Evolutionary conservation across 2,888 invertebrate genomes (phyloP).

Genomic region (Tipula helvola): DNA sequence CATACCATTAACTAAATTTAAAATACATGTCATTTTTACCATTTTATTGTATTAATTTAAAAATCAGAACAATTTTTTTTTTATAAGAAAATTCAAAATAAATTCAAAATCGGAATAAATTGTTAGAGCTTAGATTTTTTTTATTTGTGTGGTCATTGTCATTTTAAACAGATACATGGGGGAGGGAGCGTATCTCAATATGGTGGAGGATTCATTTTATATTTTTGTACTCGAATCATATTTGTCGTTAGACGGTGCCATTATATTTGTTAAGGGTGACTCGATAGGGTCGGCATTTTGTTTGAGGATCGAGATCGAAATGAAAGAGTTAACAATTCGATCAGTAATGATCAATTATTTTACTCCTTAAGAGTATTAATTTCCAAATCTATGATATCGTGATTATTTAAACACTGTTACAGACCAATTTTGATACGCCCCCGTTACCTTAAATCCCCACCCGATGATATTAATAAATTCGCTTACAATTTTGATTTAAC

Average conservation of each 20-base stretch:
- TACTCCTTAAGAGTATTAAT: no score
- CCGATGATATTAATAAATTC: not conserved
- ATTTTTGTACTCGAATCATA: not conserved
- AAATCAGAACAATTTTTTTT: not conserved
- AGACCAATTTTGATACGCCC: not conserved
- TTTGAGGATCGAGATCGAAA: no score
- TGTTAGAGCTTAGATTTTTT: not conserved
- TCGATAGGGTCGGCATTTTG: no score
- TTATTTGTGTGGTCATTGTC: not conserved
- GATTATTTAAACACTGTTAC: no score
- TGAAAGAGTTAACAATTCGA: no score
- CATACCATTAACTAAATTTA: not conserved
- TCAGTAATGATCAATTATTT: no score
- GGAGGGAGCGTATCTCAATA: not conserved
- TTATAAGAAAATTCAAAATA: not conserved
- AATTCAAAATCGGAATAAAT: not conserved
- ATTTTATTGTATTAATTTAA: not conserved
- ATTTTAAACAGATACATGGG: not conserved
- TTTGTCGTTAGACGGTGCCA: not conserved
- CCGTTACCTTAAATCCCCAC: not conserved
- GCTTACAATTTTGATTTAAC: not conserved
- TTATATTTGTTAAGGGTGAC: no score
- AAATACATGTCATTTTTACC: not conserved
- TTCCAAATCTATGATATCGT: no score
- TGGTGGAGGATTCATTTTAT: not conserved